Conservation (phyloP, 2,888 invertebrate genomes). For the Thyatira batis region DNA sequence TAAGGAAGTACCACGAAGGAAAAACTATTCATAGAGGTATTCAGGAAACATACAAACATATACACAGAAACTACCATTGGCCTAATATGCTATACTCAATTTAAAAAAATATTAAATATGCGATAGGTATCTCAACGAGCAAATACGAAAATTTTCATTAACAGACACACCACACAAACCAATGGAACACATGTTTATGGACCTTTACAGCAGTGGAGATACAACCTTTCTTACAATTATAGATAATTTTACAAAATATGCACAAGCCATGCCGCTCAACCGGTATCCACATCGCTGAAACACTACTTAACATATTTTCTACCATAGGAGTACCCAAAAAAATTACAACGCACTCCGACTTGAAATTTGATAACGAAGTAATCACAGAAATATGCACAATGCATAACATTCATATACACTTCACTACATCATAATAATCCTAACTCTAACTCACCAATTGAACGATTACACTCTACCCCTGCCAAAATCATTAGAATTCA, state of each 20-base stretch:
- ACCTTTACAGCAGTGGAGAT: slow-evolving; percentile 18
- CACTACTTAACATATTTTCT: too few species aligned
- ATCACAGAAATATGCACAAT: slow-evolving; percentile 26
- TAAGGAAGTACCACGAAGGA: slow-evolving; percentile 11
- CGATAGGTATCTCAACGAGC: slow-evolving; percentile 25
- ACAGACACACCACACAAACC: too few species aligned
- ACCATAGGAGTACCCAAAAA: slow-evolving; percentile 24
- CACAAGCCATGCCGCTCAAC: too few species aligned
- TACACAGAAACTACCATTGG: slow-evolving; percentile 27
- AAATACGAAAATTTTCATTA: slow-evolving; percentile 34
- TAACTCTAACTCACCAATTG: too few species aligned
- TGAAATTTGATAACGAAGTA: too few species aligned
- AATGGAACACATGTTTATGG: slow-evolving; percentile 22
- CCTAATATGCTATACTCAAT: slow-evolving; percentile 23
- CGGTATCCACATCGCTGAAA: too few species aligned
- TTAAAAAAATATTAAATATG: slow-evolving; percentile 34
- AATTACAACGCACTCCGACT: slow-evolving; percentile 31
- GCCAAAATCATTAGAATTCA: slow-evolving; percentile 24
- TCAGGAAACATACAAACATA: slow-evolving; percentile 21
- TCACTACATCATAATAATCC: slow-evolving; percentile 27
- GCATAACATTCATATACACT: slow-evolving; percentile 24
- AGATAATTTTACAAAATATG: too few species aligned
- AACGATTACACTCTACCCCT: slow-evolving; percentile 22
- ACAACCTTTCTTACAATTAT: slow-evolving; percentile 28
- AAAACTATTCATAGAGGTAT: slow-evolving; percentile 12